A percentile compares a stretch with the other conserved stretches of the same genome.
Evolutionary conservation across 2,113 vertebrate species (phyloP).

Genomic region (Fregata magnificens): DNA sequence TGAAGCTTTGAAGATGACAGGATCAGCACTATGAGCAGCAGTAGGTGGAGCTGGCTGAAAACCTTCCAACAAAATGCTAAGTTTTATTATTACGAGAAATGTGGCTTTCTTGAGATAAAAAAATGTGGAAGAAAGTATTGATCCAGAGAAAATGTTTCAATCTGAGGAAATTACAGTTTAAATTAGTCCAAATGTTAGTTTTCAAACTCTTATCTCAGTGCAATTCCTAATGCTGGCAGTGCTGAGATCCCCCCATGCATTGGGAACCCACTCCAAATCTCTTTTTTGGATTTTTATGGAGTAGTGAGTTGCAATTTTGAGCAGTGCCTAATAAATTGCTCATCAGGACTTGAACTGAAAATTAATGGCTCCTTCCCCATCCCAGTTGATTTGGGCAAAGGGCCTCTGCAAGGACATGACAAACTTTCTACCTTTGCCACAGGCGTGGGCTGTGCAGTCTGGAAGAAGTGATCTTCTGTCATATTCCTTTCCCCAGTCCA

Average conservation of each 20-base stretch:
- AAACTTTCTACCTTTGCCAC: background rate
- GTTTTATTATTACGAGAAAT: background rate
- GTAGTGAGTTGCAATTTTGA: background rate
- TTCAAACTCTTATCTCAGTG: background rate
- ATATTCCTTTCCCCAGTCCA: background rate
- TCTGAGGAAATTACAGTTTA: background rate
- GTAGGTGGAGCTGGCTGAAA: conserved; percentile 11
- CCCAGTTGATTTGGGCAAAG: background rate
- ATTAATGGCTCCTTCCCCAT: background rate
- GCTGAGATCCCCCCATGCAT: background rate
- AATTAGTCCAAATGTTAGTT: background rate
- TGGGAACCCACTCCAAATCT: background rate
- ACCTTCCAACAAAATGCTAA: background rate
- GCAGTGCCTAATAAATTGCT: background rate
- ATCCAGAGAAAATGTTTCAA: background rate
- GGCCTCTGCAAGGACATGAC: background rate
- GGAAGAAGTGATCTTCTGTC: background rate
- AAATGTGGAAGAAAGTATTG: background rate
- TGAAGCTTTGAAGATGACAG: background rate
- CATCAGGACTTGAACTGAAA: background rate
- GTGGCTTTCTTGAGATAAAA: background rate
- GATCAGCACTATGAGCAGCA: background rate
- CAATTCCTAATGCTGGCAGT: background rate
- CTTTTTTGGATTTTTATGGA: background rate
- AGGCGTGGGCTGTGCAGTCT: background rate